A percentile compares a stretch with the other conserved stretches of the same genome.
phyloP scores from a whole-genome alignment of 2,888 invertebrate genomes.

The Drosophila antonietae region DNA sequence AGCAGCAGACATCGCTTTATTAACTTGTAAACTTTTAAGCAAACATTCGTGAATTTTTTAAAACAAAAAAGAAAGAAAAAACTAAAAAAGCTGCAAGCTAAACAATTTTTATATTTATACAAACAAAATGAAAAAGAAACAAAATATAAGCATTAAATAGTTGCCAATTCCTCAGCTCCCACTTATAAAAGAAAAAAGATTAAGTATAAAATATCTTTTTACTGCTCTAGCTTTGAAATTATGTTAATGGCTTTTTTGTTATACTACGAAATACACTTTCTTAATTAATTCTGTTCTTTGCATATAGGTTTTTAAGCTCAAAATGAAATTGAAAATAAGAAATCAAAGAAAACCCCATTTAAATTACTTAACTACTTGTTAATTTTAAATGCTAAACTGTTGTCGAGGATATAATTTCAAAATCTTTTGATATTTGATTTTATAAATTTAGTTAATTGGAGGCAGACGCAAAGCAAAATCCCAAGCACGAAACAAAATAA shows the following conservation, averaged over 20 bases:
- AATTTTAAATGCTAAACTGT: slow-evolving; percentile 3
- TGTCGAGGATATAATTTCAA: not conserved
- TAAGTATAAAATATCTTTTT: slow-evolving; percentile 14
- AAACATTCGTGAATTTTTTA: slow-evolving; percentile 60
- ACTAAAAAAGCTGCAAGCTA: slow-evolving; percentile 69
- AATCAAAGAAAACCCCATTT: not conserved
- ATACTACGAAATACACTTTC: slow-evolving; percentile 29
- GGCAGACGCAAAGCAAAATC: slow-evolving; percentile 26
- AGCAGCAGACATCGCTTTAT: slow-evolving; percentile 47
- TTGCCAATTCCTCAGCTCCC: slow-evolving; percentile 37
- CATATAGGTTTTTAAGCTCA: slow-evolving; percentile 61
- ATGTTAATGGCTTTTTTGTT: slow-evolving; percentile 24
- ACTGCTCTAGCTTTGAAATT: slow-evolving; percentile 38
- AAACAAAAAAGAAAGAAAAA: slow-evolving; percentile 48
- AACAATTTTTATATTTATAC: slow-evolving; percentile 72
- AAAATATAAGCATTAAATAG: slow-evolving; percentile 45
- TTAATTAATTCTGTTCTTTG: slow-evolving; percentile 22
- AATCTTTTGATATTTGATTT: slow-evolving; percentile 5
- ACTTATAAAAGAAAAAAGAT: slow-evolving; percentile 1
- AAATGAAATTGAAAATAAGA: slow-evolving; percentile 28
- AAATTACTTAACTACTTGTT: slow-evolving; percentile 13
- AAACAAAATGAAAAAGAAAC: slow-evolving; percentile 23
- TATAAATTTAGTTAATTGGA: slow-evolving; percentile 63
- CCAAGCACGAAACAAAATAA: slow-evolving; percentile 43
- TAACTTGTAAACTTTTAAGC: slow-evolving; percentile 49